Evolutionary conservation across 2,113 vertebrate genomes (phyloP).

Genomic region (Pomatorhinus ruficollis): DNA sequence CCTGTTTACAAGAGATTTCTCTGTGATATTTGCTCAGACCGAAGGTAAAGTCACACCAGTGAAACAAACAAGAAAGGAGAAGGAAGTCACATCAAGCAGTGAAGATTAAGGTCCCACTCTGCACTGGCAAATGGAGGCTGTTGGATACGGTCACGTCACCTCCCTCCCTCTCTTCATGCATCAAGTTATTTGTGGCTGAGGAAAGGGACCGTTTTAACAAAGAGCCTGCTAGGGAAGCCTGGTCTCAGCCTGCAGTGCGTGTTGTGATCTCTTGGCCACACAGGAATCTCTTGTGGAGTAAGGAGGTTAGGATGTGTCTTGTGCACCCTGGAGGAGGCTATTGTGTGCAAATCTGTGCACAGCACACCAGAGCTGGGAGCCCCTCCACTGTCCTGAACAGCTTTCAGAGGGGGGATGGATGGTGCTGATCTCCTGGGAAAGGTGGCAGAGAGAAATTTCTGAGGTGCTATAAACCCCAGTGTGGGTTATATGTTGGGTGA

Average conservation of each 20-base stretch:
- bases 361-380: neutral
- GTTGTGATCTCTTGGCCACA: neutral
- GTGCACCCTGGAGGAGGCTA: neutral
- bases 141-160: fast-evolving
- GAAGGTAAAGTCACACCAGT: constrained; percentile 26
- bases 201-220: neutral
- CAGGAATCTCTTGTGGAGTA: neutral
- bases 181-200: neutral
- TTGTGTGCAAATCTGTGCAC: neutral
- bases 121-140: neutral
- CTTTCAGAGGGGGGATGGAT: neutral
- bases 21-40: constrained; percentile 56
- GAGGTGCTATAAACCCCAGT: neutral
- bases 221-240: neutral
- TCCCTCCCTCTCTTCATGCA: neutral
- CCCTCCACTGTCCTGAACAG: neutral
- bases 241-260: neutral
- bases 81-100: constrained; percentile 38
- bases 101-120: neutral
- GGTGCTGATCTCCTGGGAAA: neutral
- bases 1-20: constrained; percentile 58
- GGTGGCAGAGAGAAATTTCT: neutral
- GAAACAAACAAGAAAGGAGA: constrained; percentile 52
- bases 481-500: neutral
- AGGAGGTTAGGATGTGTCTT: neutral